Evolutionary conservation across 1,140 invertebrate species (phyloP).

Genomic region (Orussus abietinus): DNA sequence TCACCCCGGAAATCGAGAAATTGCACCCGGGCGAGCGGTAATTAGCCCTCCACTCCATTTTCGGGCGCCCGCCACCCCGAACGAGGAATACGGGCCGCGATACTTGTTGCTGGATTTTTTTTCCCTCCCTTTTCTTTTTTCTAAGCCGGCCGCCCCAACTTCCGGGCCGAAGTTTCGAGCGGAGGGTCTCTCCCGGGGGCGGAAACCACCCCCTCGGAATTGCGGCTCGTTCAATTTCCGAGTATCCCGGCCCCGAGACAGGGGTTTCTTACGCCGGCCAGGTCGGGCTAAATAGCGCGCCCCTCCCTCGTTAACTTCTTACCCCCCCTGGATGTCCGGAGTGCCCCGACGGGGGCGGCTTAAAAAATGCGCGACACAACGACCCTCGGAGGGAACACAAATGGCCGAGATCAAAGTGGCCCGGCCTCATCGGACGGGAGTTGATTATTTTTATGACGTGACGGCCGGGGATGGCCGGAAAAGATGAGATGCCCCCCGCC

Average conservation of each 20-base stretch:
- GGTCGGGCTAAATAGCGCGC: constrained; percentile 40
- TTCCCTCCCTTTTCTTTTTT: no score
- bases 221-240: constrained; percentile 27
- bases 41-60: no score
- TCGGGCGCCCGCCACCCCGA: no score
- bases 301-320: constrained; percentile 53
- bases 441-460: constrained; percentile 54
- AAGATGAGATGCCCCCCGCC: constrained; percentile 36
- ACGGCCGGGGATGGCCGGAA: constrained; percentile 38
- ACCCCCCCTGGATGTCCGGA: constrained; percentile 13
- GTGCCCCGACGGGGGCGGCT: background rate
- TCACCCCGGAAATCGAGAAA: no score
- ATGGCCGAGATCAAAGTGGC: constrained; percentile 16
- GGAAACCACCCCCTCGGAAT: no score
- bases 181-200: no score
- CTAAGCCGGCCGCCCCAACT: no score
- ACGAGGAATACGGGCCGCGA: no score
- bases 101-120: no score
- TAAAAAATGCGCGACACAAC: constrained; percentile 16
- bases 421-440: constrained; percentile 41
- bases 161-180: background rate
- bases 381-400: constrained; percentile 15
- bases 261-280: constrained; percentile 20
- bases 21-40: no score
- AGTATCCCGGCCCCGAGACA: constrained; percentile 20